A percentile compares a stretch with the other conserved stretches of the same genome.
phyloP scores from a whole-genome alignment of 2,797 vertebrate genomes.

The Catostomus latipinnis region DNA sequence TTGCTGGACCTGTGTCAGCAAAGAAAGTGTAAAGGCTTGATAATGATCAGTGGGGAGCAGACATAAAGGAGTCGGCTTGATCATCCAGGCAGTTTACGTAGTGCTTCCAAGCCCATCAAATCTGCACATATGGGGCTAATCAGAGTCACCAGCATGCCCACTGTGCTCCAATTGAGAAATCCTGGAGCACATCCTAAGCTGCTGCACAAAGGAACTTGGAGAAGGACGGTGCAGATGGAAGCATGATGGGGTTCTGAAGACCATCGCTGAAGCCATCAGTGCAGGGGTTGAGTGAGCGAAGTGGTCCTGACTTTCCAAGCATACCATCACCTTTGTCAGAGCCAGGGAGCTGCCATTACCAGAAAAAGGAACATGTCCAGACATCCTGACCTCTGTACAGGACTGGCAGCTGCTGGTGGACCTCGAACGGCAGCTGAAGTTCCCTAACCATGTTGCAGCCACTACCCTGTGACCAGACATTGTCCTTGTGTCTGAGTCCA shows the following conservation, averaged over 20 bases:
- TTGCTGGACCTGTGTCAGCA: too few species aligned
- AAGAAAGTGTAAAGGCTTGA: too few species aligned
- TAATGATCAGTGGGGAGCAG: too few species aligned
- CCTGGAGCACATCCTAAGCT: background rate
- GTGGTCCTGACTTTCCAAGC: background rate
- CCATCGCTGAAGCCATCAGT: conserved; percentile 28
- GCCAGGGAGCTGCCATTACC: background rate
- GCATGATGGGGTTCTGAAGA: conserved; percentile 32
- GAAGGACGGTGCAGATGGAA: conserved; percentile 12
- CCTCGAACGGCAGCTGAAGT: too few species aligned
- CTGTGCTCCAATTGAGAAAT: too few species aligned
- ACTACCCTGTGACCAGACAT: too few species aligned
- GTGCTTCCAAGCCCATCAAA: background rate
- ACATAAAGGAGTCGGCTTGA: too few species aligned
- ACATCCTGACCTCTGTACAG: too few species aligned
- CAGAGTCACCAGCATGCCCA: too few species aligned
- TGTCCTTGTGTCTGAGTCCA: too few species aligned
- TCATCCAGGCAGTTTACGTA: background rate
- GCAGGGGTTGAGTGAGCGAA: background rate
- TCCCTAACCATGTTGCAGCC: too few species aligned
- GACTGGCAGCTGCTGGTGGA: too few species aligned
- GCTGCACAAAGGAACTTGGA: conserved; percentile 9
- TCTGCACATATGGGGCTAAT: background rate
- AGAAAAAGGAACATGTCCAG: background rate
- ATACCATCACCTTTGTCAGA: background rate